phyloP scores from a whole-genome alignment of 2,888 invertebrate genomes.

The Oscheius onirici region DNA sequence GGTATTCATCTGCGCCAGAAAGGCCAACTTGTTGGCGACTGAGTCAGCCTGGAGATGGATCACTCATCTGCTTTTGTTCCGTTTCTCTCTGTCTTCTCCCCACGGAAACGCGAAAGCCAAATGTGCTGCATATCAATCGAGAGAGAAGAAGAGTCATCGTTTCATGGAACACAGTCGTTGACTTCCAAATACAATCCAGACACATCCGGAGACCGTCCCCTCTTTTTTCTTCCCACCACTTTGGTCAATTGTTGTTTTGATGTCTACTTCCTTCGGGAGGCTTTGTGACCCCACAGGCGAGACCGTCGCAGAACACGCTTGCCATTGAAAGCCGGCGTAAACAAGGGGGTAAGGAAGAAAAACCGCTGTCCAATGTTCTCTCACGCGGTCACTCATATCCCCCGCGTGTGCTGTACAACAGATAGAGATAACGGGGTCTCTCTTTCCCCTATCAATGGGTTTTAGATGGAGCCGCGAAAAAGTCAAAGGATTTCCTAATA shows the following conservation, averaged over 20 bases:
- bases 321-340: not conserved
- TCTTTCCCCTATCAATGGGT: not conserved
- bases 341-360: not conserved
- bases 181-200: not conserved
- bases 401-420: slow-evolving; percentile 3
- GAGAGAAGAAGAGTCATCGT: not conserved
- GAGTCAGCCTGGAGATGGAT: slow-evolving; percentile 14
- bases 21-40: slow-evolving; percentile 23
- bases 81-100: not conserved
- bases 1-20: slow-evolving; percentile 25
- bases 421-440: not conserved
- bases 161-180: not conserved
- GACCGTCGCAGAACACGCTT: not conserved
- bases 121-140: not conserved
- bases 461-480: not conserved
- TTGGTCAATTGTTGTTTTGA: not conserved
- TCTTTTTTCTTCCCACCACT: not conserved
- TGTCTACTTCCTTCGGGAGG: too few species aligned
- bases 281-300: not conserved
- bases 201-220: not conserved
- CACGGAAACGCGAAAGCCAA: not conserved
- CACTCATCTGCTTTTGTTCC: slow-evolving; percentile 30
- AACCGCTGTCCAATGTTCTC: slow-evolving; percentile 3
- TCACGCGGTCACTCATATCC: not conserved
- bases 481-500: slow-evolving; percentile 17